phyloP scores from a whole-genome alignment of 2,113 vertebrate species.

The Acrocephalus kingi region DNA sequence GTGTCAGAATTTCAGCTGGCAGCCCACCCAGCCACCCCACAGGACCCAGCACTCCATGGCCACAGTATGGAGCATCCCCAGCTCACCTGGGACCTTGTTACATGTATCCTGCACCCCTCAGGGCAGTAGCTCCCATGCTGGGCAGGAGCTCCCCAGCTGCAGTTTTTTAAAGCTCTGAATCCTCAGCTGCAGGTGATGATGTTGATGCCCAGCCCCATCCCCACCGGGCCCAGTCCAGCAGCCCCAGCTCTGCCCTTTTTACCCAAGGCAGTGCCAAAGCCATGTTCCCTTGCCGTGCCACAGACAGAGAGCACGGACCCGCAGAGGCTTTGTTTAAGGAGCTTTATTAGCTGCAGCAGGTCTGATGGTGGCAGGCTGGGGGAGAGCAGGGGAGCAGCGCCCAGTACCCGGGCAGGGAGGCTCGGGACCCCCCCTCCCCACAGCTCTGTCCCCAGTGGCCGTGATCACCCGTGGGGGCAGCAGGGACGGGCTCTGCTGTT shows the following conservation, averaged over 20 bases:
- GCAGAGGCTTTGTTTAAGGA: slow-evolving; percentile 21
- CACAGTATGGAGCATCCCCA: accelerated
- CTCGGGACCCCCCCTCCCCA: background rate
- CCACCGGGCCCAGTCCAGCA: background rate
- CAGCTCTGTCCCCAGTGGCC: background rate
- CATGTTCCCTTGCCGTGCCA: accelerated
- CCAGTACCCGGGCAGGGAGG: accelerated
- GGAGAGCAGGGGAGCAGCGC: background rate
- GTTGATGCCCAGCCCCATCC: too few species aligned
- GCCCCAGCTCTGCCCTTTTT: background rate
- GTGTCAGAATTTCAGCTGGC: background rate
- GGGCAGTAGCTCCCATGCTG: too few species aligned
- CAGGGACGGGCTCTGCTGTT: background rate
- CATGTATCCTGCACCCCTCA: accelerated
- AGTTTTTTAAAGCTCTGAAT: background rate
- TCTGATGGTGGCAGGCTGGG: slow-evolving; percentile 56
- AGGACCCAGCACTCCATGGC: accelerated
- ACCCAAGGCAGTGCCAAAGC: background rate
- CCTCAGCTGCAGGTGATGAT: background rate
- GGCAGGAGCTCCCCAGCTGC: background rate
- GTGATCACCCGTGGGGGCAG: background rate
- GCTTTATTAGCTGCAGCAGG: slow-evolving; percentile 75
- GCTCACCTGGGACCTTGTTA: background rate
- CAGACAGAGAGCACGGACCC: background rate
- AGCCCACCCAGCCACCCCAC: background rate